Conservation (phyloP, 2,113 vertebrate genomes). For the Grammomys dolichurus region DNA sequence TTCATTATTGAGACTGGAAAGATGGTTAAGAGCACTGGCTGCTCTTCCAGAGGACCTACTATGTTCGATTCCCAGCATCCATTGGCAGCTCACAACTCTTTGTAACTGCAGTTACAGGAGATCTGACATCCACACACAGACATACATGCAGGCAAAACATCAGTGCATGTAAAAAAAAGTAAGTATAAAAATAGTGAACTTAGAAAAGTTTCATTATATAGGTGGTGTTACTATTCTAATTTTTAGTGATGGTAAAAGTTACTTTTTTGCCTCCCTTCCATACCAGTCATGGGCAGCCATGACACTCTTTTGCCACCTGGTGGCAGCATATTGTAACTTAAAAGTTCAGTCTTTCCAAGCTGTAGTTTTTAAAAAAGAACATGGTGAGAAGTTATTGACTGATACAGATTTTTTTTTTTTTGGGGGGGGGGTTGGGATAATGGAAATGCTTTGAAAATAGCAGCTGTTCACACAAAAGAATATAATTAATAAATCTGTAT, state of each 20-base stretch:
- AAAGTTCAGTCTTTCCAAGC: conserved; percentile 46
- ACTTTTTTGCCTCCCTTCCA: neutral
- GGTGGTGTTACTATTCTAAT: neutral
- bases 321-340: conserved; percentile 70
- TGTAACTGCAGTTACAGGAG: neutral
- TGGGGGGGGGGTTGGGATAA: neutral
- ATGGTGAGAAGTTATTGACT: neutral
- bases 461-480: neutral
- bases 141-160: neutral
- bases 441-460: conserved; percentile 39
- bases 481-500: conserved; percentile 33
- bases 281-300: conserved; percentile 5
- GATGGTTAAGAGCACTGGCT: neutral
- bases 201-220: neutral
- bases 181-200: neutral
- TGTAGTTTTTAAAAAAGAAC: conserved; percentile 33
- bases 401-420: conserved; percentile 11
- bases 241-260: neutral
- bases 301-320: conserved; percentile 61
- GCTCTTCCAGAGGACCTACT: neutral
- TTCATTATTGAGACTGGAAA: neutral
- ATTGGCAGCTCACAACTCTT: neutral
- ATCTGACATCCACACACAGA: neutral
- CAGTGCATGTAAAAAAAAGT: neutral
- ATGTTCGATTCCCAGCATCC: neutral